Percentiles rank a stretch among this genome's conserved stretches.
phyloP scores from a whole-genome alignment of 1,140 invertebrate genomes.

The Neuroterus valhalla region DNA sequence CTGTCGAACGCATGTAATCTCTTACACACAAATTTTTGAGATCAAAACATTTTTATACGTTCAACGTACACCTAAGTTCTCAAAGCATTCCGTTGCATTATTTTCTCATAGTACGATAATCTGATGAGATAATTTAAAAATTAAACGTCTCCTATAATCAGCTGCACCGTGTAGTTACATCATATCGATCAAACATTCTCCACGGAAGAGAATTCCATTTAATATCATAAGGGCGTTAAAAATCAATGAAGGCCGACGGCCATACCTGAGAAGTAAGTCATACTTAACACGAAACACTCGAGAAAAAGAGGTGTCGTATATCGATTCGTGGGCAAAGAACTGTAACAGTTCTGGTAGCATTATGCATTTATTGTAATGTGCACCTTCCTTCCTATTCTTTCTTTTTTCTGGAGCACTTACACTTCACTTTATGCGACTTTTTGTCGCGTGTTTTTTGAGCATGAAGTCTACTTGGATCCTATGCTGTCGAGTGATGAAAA shows the following conservation, averaged over 20 bases:
- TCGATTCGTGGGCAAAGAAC: background rate
- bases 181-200: conserved; percentile 27
- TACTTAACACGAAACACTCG: background rate
- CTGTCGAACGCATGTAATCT: too few species aligned
- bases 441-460: conserved; percentile 13
- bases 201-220: conserved; percentile 9
- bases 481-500: background rate
- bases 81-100: too few species aligned
- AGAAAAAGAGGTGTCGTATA: background rate
- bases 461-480: background rate
- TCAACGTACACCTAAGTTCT: too few species aligned
- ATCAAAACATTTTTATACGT: too few species aligned
- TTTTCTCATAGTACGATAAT: too few species aligned
- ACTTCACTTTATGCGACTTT: background rate
- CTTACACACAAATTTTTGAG: too few species aligned
- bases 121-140: background rate
- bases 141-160: background rate
- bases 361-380: background rate
- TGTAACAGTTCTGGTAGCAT: background rate
- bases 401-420: background rate
- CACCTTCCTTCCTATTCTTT: background rate
- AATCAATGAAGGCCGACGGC: conserved; percentile 26
- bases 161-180: background rate
- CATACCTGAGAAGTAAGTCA: background rate
- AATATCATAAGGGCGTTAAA: conserved; percentile 29